Base-by-base conservation (phyloP, 2,797 vertebrate genomes). In the Calcarius lapponicus region DNA sequence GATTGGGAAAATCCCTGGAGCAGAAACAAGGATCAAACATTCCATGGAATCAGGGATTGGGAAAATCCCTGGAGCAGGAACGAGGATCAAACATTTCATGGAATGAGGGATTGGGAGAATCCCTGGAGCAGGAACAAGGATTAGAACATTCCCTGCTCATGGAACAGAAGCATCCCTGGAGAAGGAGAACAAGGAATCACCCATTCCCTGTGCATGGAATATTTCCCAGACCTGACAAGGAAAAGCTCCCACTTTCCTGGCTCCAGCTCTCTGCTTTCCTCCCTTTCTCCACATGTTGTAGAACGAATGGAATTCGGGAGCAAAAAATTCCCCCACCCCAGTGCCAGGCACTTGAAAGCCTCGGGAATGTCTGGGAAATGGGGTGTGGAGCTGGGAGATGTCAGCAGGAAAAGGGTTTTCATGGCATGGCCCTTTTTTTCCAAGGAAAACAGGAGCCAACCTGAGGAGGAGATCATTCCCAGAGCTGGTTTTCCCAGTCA, bases 291-390 rank as follows among this genome's bases (percentile, higher is more conserved):
- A 0, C 4, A 0, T 13, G 6, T 48, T 94, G 94, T 93, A 88
- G 91, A 88, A 94, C 62, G 26, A 93, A 94, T 71, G 70, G 91
- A 91, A 95, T 96, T 95, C 88, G 57, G 4, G 53, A 93, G 88
- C 91, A 85, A 89, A 93, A 94, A 91, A 92, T 94, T 70, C 67
- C 36, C 32, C 69, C 1, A 8, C 58, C 65, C 71, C 5, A 18
- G 80, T 17, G 19, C 56, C 38, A 21, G 42, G 80, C 65, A 65
- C 91, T 83, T 80, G 43, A 94, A 96, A 96, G 40, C 9, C 19
- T 24, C 4, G 0, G 74, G 40, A 87, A 85, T 34, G 36, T 26
- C 76, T 3, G 4, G 71, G 73, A 94, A 93, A 93, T 95, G 4
- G 5, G 24, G 95, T 76, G 24, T 81, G 76, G 89, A 96, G 76